phyloP scores from a whole-genome alignment of 2,113 vertebrate genomes.

The Sula dactylatra region DNA sequence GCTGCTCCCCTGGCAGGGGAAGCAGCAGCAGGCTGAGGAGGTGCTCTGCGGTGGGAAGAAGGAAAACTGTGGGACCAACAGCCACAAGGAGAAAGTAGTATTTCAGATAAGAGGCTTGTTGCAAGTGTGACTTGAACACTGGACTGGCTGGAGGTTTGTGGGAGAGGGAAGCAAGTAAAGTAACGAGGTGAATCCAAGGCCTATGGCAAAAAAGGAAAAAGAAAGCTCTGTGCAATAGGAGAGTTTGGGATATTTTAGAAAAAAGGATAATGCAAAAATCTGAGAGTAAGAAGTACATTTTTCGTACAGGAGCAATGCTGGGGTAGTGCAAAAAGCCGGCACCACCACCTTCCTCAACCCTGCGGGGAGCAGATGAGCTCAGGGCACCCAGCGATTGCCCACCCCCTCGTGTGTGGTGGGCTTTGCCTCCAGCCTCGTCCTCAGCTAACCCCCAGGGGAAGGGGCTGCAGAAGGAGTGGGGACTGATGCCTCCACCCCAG shows the following conservation, averaged over 20 bases:
- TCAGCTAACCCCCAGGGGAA: background rate
- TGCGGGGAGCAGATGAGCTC: background rate
- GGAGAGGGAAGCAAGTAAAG: background rate
- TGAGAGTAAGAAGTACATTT: background rate
- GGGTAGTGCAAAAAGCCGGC: background rate
- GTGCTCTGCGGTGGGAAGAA: background rate
- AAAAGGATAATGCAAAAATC: background rate
- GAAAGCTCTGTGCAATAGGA: background rate
- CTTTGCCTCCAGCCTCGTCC: background rate
- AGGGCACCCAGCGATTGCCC: background rate
- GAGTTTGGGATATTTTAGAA: background rate
- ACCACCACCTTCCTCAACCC: background rate
- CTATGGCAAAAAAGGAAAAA: background rate
- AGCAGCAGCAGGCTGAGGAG: background rate
- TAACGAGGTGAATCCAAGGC: background rate
- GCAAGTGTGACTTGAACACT: background rate
- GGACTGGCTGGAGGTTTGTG: background rate
- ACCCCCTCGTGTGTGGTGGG: too few species aligned
- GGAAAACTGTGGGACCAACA: background rate
- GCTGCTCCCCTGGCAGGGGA: background rate
- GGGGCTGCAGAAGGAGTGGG: fast-evolving
- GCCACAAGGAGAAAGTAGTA: background rate
- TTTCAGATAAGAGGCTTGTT: background rate
- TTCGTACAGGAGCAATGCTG: background rate
- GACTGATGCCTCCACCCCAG: fast-evolving